Base-by-base conservation (phyloP, 2,113 vertebrate genomes). In the Pogonocichla stellata region DNA sequence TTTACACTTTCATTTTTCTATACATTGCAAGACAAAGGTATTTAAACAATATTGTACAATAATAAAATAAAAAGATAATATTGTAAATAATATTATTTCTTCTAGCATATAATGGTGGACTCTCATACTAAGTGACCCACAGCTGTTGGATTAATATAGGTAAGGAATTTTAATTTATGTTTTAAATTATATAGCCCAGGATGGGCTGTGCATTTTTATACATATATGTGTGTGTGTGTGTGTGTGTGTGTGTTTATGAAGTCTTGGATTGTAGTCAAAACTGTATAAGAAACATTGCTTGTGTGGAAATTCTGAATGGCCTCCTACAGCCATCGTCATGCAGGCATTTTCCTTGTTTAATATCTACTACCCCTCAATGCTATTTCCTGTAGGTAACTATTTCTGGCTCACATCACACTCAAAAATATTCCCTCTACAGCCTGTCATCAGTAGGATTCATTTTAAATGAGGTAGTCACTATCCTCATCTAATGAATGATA, bases 401-500 rank as follows among this genome's bases (percentile, higher is more conserved):
- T 94, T 91, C 78, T 94, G 87, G 29, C 66, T 93, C 62, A 31
- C 14, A 4, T 94, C 73, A 62, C 33, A n/a, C 24, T 69, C 43
- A 28, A 75, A 82, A 85, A 65, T 57, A 80, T 65, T 95, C 38
- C 29, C 34, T 91, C 58, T 60, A 45, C 60, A 9, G n/a, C 67
- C 67, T 88, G 87, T 80, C 84, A 75, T 87, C 95, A 11, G 34
- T 14, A 58, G 74, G 64, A 75, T 85, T 94, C 74, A 77, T 91
- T 86, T 88, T 18, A 91, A 94, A 73, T 80, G 75, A 86, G 17
- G 66, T 62, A 90, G 74, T 90, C 42, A 19, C 87, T 80, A 8
- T 73, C 50, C 45, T 91, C 92, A 91, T 82, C 62, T 92, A 91
- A 80, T 77, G 81, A 92, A 91, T 62, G 33, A 34, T 65, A 28